Percentiles rank a stretch among this genome's conserved stretches.
These are phyloP conservation scores for Amblyornis subalaris DNA, from an alignment of 2,113 vertebrate species.

Conservation along the genomic window DNA sequence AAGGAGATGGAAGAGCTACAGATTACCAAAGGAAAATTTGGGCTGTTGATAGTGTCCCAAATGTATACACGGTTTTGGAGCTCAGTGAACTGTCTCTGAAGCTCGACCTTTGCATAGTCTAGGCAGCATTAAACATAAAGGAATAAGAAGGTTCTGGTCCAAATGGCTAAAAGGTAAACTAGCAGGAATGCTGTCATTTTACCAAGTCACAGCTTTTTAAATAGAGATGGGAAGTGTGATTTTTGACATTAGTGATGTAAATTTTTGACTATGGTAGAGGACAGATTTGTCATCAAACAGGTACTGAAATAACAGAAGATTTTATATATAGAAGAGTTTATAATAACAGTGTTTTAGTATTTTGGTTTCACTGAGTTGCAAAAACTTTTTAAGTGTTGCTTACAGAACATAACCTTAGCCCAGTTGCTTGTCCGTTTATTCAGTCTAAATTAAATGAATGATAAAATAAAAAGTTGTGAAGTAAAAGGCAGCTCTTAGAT, in stretches of 20 bases:
- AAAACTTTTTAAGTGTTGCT: neutral
- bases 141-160: neutral
- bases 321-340: neutral
- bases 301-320: neutral
- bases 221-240: neutral
- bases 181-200: neutral
- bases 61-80: neutral
- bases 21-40: neutral
- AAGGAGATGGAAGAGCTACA: neutral
- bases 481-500: neutral
- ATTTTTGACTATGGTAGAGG: neutral
- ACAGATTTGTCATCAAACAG: neutral
- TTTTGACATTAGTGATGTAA: neutral
- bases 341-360: neutral
- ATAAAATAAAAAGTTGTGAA: neutral
- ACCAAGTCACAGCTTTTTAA: neutral
- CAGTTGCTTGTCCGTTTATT: neutral
- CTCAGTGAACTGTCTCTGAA: neutral
- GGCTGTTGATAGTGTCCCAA: neutral
- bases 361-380: neutral
- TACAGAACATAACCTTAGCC: neutral
- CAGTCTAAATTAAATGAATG: neutral
- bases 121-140: neutral
- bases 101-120: rapidly evolving
- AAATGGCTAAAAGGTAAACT: neutral